Evolutionary conservation across 2,888 invertebrate genomes (phyloP), one percentile per base, ranked within the genome.

Genomic region (Chironomus tentans): DNA sequence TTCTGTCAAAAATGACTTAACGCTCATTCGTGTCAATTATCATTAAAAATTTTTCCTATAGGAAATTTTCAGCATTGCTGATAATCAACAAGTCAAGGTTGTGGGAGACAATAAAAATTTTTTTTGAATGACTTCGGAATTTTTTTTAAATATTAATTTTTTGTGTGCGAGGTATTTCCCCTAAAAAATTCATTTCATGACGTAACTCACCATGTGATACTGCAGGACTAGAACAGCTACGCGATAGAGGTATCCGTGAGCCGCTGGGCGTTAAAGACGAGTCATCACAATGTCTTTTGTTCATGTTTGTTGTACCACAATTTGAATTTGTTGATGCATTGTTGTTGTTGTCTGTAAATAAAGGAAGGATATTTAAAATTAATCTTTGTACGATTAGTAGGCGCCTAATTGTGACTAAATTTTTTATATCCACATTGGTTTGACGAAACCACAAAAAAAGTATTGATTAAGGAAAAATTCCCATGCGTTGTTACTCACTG

Each of bases 201-300:
- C 18, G 56, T 56, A 70, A 81, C 83, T 82, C 78, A 84, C 84
- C 84, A 78, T 84, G 82, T 77, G 84, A 77, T 48, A 83, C 82
- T 78, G 86, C 84, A 78, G 87, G 86, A 82, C 86, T 86, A 79
- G 87, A 86, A 78, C 87, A 85, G 81, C 85, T 86, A 80, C 85
- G 85, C 81, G 83, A 82, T 78, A 86, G 82, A 77, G 84, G 81
- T 69, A 81, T 79, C 72, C 84, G 80, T 65, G 82, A 80, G 76
- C 81, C 80, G 77, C 80, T 79, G 62, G 83, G 80, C 18, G 86
- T 85, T 79, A 90, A 85, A 76, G 90, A 84, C 76, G 88, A 85
- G 81, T 90, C 90, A 80, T 91, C 91, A 85, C 92, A 92, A 24
- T 74, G 74, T 68, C 74, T 65, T 74, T 74, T 74, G 68, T 48